Base-by-base conservation (phyloP, 92 coral and sea anemone species). In the Phenganax subtilis region DNA sequence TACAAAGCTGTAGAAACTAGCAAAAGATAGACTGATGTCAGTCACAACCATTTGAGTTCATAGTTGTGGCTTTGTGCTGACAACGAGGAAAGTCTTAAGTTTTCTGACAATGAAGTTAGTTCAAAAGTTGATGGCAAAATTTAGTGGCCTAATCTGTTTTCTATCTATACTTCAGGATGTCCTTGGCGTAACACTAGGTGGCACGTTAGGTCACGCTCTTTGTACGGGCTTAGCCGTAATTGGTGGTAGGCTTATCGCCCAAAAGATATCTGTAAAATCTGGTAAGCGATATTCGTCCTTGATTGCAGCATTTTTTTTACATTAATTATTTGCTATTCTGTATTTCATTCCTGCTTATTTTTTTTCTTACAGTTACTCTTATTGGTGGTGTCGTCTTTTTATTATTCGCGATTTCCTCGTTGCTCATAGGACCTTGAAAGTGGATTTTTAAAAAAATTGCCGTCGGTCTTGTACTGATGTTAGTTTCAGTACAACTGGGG, bases 201-300 rank as follows among this genome's bases (percentile, higher is more conserved):
- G 98, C 30, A 94, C 96, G 9, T 76, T 94, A 37, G 98, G 98
- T 4, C 98, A 94, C 72, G 90, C 89, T 68, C 86, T 94, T 37
- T 94, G 98, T 64, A 94, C 98, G 54, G 98, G 98, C 0, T 88
- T 94, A 20, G 98, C 98, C 15, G 98, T 94, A 20, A 82, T 94
- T 76, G 98, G 98, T 16, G 98, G 98, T 72, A 87, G 98, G 84
- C 82, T 94, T 16, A 90, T 94, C 76, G 98, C 98, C 25, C 98
- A 94, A 81, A 88, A 85, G 85, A 94, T 94, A 72, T 94, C 98
- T 75, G 98, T 94, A 37, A 90, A 92, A 87, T 88, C 98, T 87
- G 98, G 98, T 94, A 85, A 77, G 58, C 60, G 8, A 15, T n/a
- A 20, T 14, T 20, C 65, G 65, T 59, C 15, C 25, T 20, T 12